Percentiles rank a stretch among this genome's conserved stretches.
phyloP scores from a whole-genome alignment of 2,113 vertebrate species.

The Apteryx mantelli region DNA sequence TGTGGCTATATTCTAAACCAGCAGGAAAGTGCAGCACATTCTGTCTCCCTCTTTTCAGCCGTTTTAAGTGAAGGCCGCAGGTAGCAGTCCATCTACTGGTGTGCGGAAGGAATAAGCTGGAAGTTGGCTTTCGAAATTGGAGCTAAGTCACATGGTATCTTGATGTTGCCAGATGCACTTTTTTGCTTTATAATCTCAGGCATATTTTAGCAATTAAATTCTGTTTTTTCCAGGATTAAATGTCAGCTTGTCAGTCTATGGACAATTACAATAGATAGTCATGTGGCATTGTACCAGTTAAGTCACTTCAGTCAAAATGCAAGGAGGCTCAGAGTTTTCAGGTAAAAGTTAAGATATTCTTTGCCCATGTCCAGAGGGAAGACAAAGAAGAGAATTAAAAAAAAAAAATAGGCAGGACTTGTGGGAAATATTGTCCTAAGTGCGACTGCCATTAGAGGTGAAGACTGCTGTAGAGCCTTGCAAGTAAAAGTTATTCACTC shows the following conservation, averaged over 20 bases:
- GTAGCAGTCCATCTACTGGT: background rate
- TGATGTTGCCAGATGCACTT: conserved; percentile 37
- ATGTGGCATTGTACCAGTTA: conserved; percentile 8
- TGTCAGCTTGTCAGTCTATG: conserved; percentile 57
- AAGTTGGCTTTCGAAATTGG: conserved; percentile 25
- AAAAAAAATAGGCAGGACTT: background rate
- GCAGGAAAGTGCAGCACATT: background rate
- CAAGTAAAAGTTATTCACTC: background rate
- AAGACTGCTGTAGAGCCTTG: background rate
- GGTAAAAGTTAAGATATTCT: background rate
- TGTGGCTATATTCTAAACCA: background rate
- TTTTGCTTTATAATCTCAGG: conserved; percentile 56
- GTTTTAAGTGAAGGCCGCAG: background rate
- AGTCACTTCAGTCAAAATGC: conserved; percentile 42
- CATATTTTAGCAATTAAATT: conserved; percentile 75
- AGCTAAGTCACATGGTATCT: conserved; percentile 53
- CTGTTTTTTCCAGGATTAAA: conserved; percentile 43
- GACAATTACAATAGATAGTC: conserved; percentile 59
- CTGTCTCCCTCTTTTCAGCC: background rate
- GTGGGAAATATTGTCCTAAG: background rate
- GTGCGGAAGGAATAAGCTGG: background rate
- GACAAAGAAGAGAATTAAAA: background rate
- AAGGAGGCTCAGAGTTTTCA: background rate
- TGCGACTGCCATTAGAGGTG: background rate
- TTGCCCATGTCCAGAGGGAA: background rate